Conservation (phyloP, 2,888 invertebrate genomes). For the Andrena fulva region DNA sequence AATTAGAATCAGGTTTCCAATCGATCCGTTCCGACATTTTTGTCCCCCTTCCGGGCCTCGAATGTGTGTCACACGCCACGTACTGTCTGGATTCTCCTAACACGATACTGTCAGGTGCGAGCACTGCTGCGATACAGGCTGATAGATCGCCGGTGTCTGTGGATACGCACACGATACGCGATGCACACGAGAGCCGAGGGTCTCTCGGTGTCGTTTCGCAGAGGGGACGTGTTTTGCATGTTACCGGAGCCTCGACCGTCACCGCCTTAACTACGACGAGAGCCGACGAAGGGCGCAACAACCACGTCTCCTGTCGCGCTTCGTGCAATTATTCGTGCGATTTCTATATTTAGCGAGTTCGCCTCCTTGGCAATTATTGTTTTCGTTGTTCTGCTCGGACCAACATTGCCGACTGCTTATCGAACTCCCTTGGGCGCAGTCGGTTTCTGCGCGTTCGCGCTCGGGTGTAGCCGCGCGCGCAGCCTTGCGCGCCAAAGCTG, state of each 20-base stretch:
- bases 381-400: conserved; percentile 32
- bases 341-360: conserved; percentile 54
- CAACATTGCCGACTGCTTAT: conserved; percentile 51
- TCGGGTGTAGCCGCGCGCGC: conserved; percentile 24
- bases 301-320: conserved; percentile 28
- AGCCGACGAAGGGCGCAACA: conserved; percentile 28
- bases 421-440: conserved; percentile 37
- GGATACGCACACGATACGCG: conserved; percentile 78
- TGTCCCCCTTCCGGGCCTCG: neutral
- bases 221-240: conserved; percentile 34
- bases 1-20: neutral
- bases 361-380: conserved; percentile 37
- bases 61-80: neutral
- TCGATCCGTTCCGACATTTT: neutral
- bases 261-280: conserved; percentile 19
- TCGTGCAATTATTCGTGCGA: conserved; percentile 28
- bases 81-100: neutral
- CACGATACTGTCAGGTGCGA: conserved; percentile 31
- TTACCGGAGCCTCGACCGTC: conserved; percentile 17
- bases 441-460: conserved; percentile 49
- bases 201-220: conserved; percentile 45
- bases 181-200: conserved; percentile 76
- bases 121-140: conserved; percentile 13
- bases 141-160: conserved; percentile 13
- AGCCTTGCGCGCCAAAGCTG: conserved; percentile 12